Percentiles rank a stretch among this genome's conserved stretches.
phyloP scores from a whole-genome alignment of 2,888 invertebrate species.

The Xanthia icteritia region DNA sequence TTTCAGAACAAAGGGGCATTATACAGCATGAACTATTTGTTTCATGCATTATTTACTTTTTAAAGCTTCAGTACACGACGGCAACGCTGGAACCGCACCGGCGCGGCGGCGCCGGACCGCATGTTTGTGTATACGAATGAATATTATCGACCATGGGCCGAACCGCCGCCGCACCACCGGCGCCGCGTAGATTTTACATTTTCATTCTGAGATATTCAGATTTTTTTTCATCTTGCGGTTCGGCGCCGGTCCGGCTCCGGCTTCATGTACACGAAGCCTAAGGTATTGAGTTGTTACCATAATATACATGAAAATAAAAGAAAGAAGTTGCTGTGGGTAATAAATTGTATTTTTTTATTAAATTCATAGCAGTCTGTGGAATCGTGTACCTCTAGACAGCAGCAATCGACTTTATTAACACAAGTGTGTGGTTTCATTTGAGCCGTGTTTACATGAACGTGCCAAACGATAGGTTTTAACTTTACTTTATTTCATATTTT shows the following conservation, averaged over 20 bases:
- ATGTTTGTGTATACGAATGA: too few relatives aligned
- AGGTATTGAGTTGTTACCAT: neutral
- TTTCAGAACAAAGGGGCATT: slow-evolving; percentile 26
- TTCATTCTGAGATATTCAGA: too few relatives aligned
- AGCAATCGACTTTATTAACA: slow-evolving; percentile 37
- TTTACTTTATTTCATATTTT: neutral
- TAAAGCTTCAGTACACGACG: too few relatives aligned
- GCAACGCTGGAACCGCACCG: too few relatives aligned
- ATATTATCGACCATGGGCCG: too few relatives aligned
- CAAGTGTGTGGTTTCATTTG: slow-evolving; percentile 48
- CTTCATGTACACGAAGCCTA: too few relatives aligned
- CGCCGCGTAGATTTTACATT: too few relatives aligned
- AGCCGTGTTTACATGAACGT: slow-evolving; percentile 43
- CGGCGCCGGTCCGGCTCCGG: too few relatives aligned
- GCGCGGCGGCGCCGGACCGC: too few relatives aligned
- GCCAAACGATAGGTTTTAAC: neutral
- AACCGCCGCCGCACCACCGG: too few relatives aligned
- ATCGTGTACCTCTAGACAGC: slow-evolving; percentile 37
- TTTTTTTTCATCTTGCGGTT: too few relatives aligned
- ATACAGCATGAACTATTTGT: neutral
- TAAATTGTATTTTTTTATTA: slow-evolving; percentile 16
- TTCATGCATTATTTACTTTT: neutral
- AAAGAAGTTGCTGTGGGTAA: slow-evolving; percentile 18
- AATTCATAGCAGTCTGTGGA: slow-evolving; percentile 28
- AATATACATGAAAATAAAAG: neutral